Base-by-base conservation (phyloP, 2,797 vertebrate genomes). In the Sternotherus odoratus region DNA sequence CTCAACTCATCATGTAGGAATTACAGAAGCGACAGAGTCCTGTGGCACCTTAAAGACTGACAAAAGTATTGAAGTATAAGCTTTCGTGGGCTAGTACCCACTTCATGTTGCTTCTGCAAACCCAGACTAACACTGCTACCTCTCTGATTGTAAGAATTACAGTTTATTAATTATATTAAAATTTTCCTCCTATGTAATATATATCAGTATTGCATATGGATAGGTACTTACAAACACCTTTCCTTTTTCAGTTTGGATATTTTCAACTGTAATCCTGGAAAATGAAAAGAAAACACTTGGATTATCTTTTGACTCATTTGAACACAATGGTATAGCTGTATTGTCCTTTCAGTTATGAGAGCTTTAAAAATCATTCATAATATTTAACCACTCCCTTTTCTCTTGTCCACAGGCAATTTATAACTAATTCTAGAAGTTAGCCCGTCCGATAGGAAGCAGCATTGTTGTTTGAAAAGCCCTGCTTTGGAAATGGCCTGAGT, bases 221-320 rank as follows among this genome's bases (percentile, higher is more conserved):
- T 36, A 69, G 91, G 53, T 97, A 99, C 99, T 99, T 98, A 99
- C 99, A 99, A 97, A 97, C 99, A 99, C 77, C 99, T 98, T 78
- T 99, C 99, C 81, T 98, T 99, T 97, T 99, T 99, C 97, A 99
- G 94, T 96, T 99, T 99, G 96, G 95, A 98, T 96, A 99, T 98
- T 98, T 99, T 99, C 90, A 98, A 93, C 94, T 99, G 98, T 91
- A 99, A 98, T 92, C 98, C 99, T 99, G 93, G 93, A 97, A 94
- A 95, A 81, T 2, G n/a, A 84, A 97, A 96, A 97, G 56, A 79
- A 91, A 88, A 95, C 92, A 88, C 21, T 82, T 30, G 2, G 79
- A 4, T 72, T 3, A 28, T 82, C 77, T 86, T 0, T 84, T n/a
- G 83, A 85, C 39, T 46, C 12, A 19, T 60, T 82, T 88, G 2